These are phyloP conservation scores for Synanthedon tipuliformis DNA, from an alignment of 2,888 invertebrate genomes.

Conservation along the genomic window DNA sequence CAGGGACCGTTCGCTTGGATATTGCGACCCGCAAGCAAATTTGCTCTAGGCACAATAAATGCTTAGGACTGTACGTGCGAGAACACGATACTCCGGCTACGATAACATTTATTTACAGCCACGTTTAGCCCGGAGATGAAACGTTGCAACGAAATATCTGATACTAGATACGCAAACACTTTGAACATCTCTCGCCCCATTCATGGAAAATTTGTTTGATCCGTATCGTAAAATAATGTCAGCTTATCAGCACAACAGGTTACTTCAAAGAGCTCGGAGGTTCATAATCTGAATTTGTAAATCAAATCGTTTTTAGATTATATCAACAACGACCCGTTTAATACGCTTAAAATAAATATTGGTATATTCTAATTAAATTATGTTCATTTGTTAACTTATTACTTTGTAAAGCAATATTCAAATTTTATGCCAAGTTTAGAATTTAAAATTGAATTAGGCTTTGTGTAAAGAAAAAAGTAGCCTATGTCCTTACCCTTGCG, in stretches of 20 bases:
- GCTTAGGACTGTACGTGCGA: slow-evolving; percentile 48
- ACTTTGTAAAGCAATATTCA: too few species aligned
- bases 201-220: neutral
- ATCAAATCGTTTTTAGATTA: too few species aligned
- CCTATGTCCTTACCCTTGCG: too few species aligned
- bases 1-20: slow-evolving; percentile 51
- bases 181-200: neutral
- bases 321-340: too few species aligned
- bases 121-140: slow-evolving; percentile 19
- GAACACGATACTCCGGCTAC: slow-evolving; percentile 26
- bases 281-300: neutral
- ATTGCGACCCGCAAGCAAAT: slow-evolving; percentile 66
- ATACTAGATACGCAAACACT: neutral
- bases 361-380: too few species aligned
- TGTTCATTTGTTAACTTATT: too few species aligned
- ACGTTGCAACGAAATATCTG: neutral
- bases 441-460: too few species aligned
- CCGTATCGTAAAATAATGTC: neutral
- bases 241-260: neutral
- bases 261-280: neutral
- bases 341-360: too few species aligned
- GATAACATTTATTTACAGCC: slow-evolving; percentile 37
- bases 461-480: too few species aligned
- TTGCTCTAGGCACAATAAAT: slow-evolving; percentile 63
- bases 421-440: too few species aligned